Percentiles rank a stretch among this genome's conserved stretches.
Conservation (phyloP, 2,888 invertebrate species). For the Thecophora atra region DNA sequence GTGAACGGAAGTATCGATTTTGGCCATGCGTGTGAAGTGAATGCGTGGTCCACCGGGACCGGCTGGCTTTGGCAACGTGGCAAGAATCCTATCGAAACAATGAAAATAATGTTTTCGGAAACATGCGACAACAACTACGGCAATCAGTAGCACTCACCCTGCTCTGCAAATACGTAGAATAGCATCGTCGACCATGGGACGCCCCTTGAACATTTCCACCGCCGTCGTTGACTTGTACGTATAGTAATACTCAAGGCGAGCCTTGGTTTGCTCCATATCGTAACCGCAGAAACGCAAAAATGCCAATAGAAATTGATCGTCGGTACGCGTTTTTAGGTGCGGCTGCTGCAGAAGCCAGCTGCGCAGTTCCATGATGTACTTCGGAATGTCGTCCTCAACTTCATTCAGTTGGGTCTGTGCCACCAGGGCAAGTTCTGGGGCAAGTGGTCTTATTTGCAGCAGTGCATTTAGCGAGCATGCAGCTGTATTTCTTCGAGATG, state of each 20-base stretch:
- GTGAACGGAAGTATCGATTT: conserved; percentile 56
- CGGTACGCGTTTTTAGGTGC: conserved; percentile 65
- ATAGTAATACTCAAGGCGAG: conserved; percentile 71
- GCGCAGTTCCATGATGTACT: conserved; percentile 65
- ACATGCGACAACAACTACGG: neutral
- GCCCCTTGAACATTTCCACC: conserved; percentile 67
- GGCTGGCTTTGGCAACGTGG: conserved; percentile 57
- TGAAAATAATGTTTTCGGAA: neutral
- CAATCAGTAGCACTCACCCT: conserved; percentile 49
- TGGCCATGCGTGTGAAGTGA: conserved; percentile 68
- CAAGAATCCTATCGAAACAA: conserved; percentile 51
- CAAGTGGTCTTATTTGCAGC: conserved; percentile 56
- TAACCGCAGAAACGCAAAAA: conserved; percentile 69
- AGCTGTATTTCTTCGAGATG: neutral
- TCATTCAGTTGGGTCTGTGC: conserved; percentile 68
- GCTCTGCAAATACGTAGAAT: conserved; percentile 53
- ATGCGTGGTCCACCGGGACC: conserved; percentile 67
- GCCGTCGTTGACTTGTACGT: conserved; percentile 65
- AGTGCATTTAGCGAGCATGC: conserved; percentile 40
- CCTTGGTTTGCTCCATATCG: conserved; percentile 68
- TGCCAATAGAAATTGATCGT: conserved; percentile 68
- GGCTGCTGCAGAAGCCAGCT: conserved; percentile 68
- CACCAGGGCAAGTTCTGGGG: conserved; percentile 57
- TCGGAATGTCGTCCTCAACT: conserved; percentile 60
- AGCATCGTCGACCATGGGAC: conserved; percentile 54